Base-by-base conservation (phyloP, 2,888 invertebrate genomes). In the Pardosa pseudoannulata region DNA sequence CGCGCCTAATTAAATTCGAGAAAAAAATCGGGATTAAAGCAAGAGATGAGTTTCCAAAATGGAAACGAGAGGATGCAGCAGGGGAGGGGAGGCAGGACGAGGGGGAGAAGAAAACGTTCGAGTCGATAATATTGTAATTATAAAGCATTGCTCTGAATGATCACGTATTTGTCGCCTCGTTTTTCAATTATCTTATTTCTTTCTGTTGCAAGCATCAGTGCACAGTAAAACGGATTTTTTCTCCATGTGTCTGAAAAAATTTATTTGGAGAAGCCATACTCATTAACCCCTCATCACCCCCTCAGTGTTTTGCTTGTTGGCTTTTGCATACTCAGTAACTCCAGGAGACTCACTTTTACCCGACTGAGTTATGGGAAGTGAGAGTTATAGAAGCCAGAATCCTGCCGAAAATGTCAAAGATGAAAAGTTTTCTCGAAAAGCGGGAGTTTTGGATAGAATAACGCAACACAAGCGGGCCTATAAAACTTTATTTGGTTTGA, bases 71-170 rank as follows among this genome's bases (percentile, higher is more conserved):
- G 19, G 56, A 23, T 56, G 56, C 19, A 23, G 23, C 5, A 9
- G 9, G 36, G 23, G 16, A 11, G 56, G 56, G 56, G 56, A 1
- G 56, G 23, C 23, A 27, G 62, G 23, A 23, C 19, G 11, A 23
- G 64, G 11, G n/a, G 64, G 11, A 13, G 64, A 29, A 65, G n/a
- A 23, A 64, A 65, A 65, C 31, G 29, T 65, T 29, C 29, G 29
- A 31, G 67, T 67, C 67, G 67, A 67, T 67, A 67, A 19, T 32
- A 67, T 32, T 31, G 67, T 67, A 67, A 67, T 67, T 67, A 67
- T 67, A 67, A 67, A 67, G 36, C 67, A 67, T 32, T 32, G 67
- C 67, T 67, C 19, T 11, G 67, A 67, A 67, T 67, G 67, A 67
- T 67, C 32, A 19, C 31, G 67, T 32, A 67, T 67, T 67, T 67